Conservation (phyloP, 2,113 vertebrate species). For the Mystacornis crossleyi region DNA sequence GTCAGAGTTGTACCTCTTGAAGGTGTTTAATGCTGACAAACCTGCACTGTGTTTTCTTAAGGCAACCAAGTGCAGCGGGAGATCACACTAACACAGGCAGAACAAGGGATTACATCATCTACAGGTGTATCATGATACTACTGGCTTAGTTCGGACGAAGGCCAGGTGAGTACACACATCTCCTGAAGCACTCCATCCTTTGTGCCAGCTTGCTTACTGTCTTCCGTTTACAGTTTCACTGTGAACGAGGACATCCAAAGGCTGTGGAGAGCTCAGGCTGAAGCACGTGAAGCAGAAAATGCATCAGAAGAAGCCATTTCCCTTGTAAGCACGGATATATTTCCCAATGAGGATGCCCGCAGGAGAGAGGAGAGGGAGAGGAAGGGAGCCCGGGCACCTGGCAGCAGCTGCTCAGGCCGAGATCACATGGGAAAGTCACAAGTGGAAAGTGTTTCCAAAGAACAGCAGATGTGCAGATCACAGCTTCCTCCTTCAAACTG, state of each 20-base stretch:
- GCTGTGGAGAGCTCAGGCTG: background rate
- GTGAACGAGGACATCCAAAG: background rate
- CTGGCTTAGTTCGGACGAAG: background rate
- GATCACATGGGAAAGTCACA: slow-evolving; percentile 24
- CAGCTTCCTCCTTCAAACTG: slow-evolving; percentile 33
- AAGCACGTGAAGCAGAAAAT: accelerated
- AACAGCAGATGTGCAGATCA: slow-evolving; percentile 45
- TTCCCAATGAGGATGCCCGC: background rate
- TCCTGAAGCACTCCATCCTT: background rate
- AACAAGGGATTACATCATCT: background rate
- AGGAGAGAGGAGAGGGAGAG: background rate
- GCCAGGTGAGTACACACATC: background rate
- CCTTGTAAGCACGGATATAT: background rate
- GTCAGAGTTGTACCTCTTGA: background rate
- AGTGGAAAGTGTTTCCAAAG: slow-evolving; percentile 50
- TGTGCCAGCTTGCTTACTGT: background rate
- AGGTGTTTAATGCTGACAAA: background rate
- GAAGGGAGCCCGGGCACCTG: background rate
- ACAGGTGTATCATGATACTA: background rate
- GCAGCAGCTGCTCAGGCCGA: slow-evolving; percentile 18
- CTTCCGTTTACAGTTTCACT: background rate
- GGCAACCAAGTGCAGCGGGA: background rate
- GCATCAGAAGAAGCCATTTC: background rate
- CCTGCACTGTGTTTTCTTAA: background rate
- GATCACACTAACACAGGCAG: background rate